Evolutionary conservation across 1,140 invertebrate genomes (phyloP).

Genomic region (Drosophila rufa): DNA sequence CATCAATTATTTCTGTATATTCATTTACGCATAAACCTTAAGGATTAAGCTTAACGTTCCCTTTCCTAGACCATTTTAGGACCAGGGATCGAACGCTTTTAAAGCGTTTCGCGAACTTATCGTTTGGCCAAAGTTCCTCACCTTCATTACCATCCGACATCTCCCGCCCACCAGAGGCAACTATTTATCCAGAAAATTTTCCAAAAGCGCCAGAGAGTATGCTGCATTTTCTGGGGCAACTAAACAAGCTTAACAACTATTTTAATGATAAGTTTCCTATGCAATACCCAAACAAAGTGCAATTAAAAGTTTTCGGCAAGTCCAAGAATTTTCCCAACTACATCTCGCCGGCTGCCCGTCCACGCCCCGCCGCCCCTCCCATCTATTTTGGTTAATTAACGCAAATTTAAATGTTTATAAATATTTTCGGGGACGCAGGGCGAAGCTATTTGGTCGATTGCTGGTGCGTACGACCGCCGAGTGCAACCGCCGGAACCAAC

Average conservation of each 20-base stretch:
- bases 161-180: constrained; percentile 12
- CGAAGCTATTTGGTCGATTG: constrained; percentile 32
- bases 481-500: constrained; percentile 34
- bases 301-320: constrained; percentile 66
- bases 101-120: neutral
- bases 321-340: constrained; percentile 39
- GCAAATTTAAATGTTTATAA: constrained; percentile 49
- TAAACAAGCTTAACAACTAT: constrained; percentile 59
- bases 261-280: constrained; percentile 67
- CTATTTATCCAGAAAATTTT: constrained; percentile 49
- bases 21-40: too few relatives aligned
- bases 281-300: constrained; percentile 56
- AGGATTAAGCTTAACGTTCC: neutral
- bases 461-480: constrained; percentile 41
- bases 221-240: constrained; percentile 31
- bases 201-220: constrained; percentile 34
- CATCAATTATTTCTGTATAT: too few relatives aligned
- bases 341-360: constrained; percentile 10
- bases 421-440: constrained; percentile 2
- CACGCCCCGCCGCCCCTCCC: constrained; percentile 3
- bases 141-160: constrained; percentile 42
- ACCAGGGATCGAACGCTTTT: neutral
- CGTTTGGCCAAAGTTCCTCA: constrained; percentile 5
- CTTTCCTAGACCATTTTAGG: neutral
- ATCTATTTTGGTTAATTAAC: constrained; percentile 45